Conservation (phyloP, 2,113 vertebrate genomes). For the Tor tambroides region DNA sequence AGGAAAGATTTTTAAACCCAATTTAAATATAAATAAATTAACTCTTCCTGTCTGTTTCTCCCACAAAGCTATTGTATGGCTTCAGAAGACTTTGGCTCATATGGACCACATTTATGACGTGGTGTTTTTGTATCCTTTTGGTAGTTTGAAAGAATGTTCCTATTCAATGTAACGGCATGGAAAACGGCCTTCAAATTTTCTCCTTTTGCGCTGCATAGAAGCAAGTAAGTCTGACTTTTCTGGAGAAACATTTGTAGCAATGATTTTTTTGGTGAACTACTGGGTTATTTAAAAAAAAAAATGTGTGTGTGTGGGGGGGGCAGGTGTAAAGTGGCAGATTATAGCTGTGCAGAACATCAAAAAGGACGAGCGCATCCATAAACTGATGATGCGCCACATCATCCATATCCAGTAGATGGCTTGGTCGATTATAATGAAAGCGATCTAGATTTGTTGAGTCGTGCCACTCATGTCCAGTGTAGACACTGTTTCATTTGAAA, state of each 20-base stretch:
- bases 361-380: neutral
- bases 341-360: neutral
- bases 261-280: neutral
- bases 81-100: neutral
- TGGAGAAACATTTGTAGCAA: neutral
- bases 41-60: neutral
- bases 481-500: neutral
- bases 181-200: neutral
- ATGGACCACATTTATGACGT: neutral
- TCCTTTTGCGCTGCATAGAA: neutral
- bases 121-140: neutral
- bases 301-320: no score
- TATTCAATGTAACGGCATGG: neutral
- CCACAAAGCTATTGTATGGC: neutral
- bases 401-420: neutral
- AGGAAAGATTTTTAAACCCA: neutral
- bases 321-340: neutral
- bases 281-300: neutral
- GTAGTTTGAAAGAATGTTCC: neutral
- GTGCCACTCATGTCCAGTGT: neutral
- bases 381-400: neutral
- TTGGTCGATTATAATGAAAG: neutral
- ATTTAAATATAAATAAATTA: neutral
- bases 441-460: neutral
- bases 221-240: neutral